These are phyloP conservation scores for Callaeas wilsoni DNA, from an alignment of 2,113 vertebrate species.

Conservation along the genomic window DNA sequence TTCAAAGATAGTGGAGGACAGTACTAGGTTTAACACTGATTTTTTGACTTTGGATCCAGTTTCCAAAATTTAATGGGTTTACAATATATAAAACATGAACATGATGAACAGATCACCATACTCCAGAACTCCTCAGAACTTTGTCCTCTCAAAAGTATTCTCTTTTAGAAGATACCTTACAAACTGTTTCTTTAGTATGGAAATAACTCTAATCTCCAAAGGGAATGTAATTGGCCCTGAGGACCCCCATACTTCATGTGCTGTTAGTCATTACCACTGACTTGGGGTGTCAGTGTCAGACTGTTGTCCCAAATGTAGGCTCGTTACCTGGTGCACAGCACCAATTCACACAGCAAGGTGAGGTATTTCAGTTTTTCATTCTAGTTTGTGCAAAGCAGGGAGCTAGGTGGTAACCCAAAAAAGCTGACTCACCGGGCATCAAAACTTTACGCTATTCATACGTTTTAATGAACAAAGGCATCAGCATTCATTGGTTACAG, in stretches of 20 bases:
- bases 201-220: background rate
- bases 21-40: background rate
- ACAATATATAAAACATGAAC: background rate
- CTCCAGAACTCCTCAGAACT: background rate
- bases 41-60: background rate
- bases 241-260: background rate
- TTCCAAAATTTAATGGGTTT: background rate
- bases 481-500: background rate
- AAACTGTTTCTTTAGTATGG: background rate
- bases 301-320: background rate
- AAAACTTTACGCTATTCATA: background rate
- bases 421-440: background rate
- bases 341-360: background rate
- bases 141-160: background rate
- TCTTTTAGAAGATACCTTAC: background rate
- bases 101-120: background rate
- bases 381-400: background rate
- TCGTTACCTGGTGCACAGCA: rapidly evolving
- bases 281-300: background rate
- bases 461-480: background rate
- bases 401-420: background rate
- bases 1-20: background rate
- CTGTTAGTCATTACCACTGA: background rate
- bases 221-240: background rate
- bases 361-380: background rate